Base-by-base conservation (phyloP, 2,113 vertebrate species). In the Serilophus lunatus region DNA sequence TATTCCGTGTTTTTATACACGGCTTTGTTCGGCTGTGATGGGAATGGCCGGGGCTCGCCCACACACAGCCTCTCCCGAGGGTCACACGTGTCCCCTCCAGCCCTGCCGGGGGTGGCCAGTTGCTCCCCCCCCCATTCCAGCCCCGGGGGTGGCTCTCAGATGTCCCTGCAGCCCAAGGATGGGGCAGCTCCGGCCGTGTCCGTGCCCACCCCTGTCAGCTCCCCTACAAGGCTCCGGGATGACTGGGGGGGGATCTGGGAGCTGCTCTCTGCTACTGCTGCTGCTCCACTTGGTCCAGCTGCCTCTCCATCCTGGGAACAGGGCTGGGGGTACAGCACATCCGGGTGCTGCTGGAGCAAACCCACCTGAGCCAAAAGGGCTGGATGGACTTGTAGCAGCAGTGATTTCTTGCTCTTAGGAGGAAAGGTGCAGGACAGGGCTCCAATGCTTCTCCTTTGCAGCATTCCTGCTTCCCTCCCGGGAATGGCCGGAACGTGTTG, bases 301-400 rank as follows among this genome's bases (percentile, higher is more conserved):
- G 77, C 47, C 36, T 18, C 61, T 6, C 28, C 35, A 1, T 4
- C 14, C 51, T 14, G 40, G 50, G 54, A 40, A 9, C 12, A 17
- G 42, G 57, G 14, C 56, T 3, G 6, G 6, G 13, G 8, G 26
- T 10, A 1, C 17, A 8, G 47, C 74, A 16, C 3, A 2, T 18
- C 33, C 36, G 9, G 17, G 40, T 3, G 3, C 57, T 74, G 47
- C 83, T 16, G 80, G 25, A 49, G 71, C 38, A n/a, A 47, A 60
- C 17, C 35, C 38, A 17, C 10, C 7, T 3, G 14, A 23, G 44
- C n/a, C 47, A 10, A 15, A 40, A 5, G 17, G 66, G 25, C 31
- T 50, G 3, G 9, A 12, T 10, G 42, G 63, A 11, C 20, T 8
- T 16, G 15, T 7, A 20, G 19, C 8, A n/a, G 31, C 56, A n/a